Conservation (phyloP, 2,113 vertebrate genomes). For the Todiramphus chloris region DNA sequence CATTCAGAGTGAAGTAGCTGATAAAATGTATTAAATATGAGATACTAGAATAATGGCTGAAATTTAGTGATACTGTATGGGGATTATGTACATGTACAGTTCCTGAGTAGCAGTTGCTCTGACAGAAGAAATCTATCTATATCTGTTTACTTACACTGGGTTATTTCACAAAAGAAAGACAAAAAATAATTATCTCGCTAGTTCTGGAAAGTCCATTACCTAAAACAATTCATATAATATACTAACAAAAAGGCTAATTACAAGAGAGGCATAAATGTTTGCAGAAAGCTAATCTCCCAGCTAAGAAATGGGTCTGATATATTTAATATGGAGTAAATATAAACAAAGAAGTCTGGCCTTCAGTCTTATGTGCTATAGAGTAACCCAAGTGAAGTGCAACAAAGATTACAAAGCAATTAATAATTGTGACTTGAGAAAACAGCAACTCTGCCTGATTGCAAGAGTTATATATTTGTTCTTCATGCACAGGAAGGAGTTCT, state of each 20-base stretch:
- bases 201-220: neutral
- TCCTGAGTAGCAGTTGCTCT: neutral
- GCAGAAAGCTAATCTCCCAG: neutral
- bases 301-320: neutral
- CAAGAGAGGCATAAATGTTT: neutral
- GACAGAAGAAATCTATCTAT: neutral
- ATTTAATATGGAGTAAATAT: neutral
- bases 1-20: neutral
- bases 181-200: neutral
- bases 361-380: neutral
- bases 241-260: neutral
- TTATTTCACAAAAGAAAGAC: neutral
- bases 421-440: conserved; percentile 45
- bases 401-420: conserved; percentile 30
- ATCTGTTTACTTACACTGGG: neutral
- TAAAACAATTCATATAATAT: neutral
- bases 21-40: neutral
- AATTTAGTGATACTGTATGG: neutral
- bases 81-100: neutral
- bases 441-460: neutral
- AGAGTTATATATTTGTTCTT: conserved; percentile 23
- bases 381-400: neutral
- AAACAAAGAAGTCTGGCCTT: neutral
- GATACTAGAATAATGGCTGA: neutral
- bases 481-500: neutral